phyloP scores from a whole-genome alignment of 2,113 vertebrate genomes.

The Corydoras sp. region DNA sequence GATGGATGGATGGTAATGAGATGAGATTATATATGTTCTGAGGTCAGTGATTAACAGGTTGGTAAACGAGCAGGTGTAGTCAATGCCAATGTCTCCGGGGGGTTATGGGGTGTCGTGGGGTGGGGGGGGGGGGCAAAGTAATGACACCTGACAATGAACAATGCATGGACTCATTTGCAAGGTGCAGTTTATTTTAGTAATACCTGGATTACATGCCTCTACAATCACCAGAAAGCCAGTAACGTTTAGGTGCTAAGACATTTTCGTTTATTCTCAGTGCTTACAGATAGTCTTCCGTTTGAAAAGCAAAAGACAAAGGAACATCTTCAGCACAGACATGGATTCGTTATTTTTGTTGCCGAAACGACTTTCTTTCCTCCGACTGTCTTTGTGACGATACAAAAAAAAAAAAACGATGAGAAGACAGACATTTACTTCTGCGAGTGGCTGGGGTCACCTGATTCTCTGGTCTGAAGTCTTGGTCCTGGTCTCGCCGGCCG shows the following conservation, averaged over 20 bases:
- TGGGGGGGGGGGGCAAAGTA: no score
- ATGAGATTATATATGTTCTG: no score
- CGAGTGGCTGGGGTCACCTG: constrained; percentile 61
- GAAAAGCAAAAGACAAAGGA: constrained; percentile 45
- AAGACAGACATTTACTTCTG: constrained; percentile 63
- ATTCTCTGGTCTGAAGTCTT: constrained; percentile 62
- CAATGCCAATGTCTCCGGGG: no score
- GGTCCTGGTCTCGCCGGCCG: constrained; percentile 46
- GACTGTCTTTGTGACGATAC: constrained; percentile 70
- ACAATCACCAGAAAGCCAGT: constrained; percentile 73
- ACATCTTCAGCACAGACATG: constrained; percentile 52
- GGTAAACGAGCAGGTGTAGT: no score
- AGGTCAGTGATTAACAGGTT: no score
- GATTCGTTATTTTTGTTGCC: constrained; percentile 67
- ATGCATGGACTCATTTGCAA: constrained; percentile 62
- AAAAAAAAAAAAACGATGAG: constrained; percentile 59
- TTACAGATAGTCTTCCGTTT: neutral
- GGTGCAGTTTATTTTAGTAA: constrained; percentile 71
- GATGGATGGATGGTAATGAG: no score
- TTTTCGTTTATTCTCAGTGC: constrained; percentile 45
- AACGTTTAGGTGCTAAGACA: constrained; percentile 58
- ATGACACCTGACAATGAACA: constrained; percentile 26
- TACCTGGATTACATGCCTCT: constrained; percentile 76
- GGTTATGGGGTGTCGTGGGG: no score
- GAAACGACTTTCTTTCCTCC: constrained; percentile 63